Evolutionary conservation across 1,140 invertebrate species (phyloP).

Genomic region (Cotesia typhae): DNA sequence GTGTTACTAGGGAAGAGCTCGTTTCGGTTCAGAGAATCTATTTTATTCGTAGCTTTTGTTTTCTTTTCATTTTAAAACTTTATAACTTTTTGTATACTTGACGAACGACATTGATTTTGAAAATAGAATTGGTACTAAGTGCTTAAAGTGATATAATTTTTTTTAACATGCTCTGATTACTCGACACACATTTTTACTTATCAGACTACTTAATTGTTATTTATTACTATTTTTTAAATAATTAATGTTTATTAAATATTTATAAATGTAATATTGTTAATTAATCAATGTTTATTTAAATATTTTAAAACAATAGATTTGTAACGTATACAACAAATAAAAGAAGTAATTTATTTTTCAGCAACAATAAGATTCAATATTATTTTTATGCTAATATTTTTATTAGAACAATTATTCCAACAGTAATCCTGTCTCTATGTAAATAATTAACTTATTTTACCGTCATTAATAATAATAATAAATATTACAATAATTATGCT

Average conservation of each 20-base stretch:
- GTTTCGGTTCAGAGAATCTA: no score
- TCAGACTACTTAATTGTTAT: conserved; percentile 1
- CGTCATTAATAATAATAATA: no score
- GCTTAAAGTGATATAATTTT: not conserved
- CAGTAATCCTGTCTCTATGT: no score
- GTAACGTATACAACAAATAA: not conserved
- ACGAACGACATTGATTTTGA: not conserved
- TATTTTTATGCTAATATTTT: no score
- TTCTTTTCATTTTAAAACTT: not conserved
- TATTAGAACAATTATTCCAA: no score
- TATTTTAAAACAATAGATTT: conserved; percentile 22
- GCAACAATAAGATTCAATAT: no score
- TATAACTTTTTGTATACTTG: not conserved
- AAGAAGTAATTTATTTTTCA: no score
- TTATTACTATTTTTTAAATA: conserved; percentile 2
- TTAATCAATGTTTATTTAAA: conserved; percentile 16
- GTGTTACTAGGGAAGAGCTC: no score
- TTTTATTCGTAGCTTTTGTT: not conserved
- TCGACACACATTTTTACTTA: conserved; percentile 9
- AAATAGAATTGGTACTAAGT: conserved; percentile 8
- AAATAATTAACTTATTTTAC: no score
- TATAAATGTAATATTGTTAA: conserved; percentile 4
- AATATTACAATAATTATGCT: not conserved
- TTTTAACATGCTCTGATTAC: conserved; percentile 29
- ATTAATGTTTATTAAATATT: conserved; percentile 2